phyloP scores from a whole-genome alignment of 2,797 vertebrate genomes.

The Erethizon dorsatum region DNA sequence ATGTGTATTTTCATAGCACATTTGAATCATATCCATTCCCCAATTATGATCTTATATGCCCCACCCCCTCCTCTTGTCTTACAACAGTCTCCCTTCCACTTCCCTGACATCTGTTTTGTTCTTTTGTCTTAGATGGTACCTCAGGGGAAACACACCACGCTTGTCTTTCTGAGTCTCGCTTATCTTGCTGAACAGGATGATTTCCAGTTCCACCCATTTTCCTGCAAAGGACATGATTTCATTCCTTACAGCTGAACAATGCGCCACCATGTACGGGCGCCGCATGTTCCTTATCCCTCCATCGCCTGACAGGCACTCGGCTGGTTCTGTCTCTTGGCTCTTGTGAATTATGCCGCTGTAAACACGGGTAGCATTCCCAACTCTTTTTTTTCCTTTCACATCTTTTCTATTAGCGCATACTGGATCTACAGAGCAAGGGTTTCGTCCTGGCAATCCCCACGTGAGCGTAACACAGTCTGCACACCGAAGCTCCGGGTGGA shows the following conservation, averaged over 20 bases:
- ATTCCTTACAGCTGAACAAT: neutral
- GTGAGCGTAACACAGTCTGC: neutral
- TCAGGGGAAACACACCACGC: neutral
- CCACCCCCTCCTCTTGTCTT: neutral
- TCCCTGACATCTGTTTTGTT: neutral
- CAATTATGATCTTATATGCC: neutral
- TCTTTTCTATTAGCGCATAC: neutral
- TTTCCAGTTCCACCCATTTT: neutral
- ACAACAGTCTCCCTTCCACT: neutral
- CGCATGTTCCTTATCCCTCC: neutral
- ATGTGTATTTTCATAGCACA: neutral
- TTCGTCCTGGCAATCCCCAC: neutral
- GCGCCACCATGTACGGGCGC: neutral
- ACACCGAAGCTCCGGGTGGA: neutral
- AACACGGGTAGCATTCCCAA: neutral
- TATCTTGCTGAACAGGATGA: neutral
- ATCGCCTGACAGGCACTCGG: neutral
- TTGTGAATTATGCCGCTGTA: neutral
- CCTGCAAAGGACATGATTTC: neutral
- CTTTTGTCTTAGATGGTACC: neutral
- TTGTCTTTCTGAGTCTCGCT: neutral
- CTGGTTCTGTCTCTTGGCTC: neutral
- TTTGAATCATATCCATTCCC: neutral
- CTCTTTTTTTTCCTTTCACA: neutral
- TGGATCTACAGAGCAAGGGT: neutral